Evolutionary conservation across 2,888 invertebrate genomes (phyloP).

Genomic region (Ichneumoninae sp.): DNA sequence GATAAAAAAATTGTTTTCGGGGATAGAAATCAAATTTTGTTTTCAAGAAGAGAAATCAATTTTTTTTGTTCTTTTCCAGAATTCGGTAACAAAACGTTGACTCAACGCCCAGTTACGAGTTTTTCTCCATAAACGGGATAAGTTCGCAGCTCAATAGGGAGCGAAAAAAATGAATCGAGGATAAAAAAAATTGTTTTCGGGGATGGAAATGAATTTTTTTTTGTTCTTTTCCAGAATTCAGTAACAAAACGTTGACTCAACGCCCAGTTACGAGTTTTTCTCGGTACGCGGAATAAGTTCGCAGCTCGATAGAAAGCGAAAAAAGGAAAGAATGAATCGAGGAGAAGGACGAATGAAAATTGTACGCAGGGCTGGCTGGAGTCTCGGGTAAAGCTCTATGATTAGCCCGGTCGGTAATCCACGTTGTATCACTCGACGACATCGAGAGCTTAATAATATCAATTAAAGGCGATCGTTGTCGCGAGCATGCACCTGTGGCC

Average conservation of each 20-base stretch:
- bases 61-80: no score
- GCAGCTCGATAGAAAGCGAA: not conserved
- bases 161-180: no score
- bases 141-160: no score
- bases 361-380: slow-evolving; percentile 13
- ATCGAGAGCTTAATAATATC: slow-evolving; percentile 64
- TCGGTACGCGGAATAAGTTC: slow-evolving; percentile 23
- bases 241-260: not conserved
- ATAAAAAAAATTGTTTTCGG: no score
- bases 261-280: not conserved
- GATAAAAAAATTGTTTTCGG: no score
- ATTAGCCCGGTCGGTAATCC: slow-evolving; percentile 34
- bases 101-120: no score
- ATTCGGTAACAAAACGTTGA: no score
- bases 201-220: no score
- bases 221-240: no score
- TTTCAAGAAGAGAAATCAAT: no score
- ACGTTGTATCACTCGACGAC: slow-evolving; percentile 54
- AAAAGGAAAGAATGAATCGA: slow-evolving; percentile 18
- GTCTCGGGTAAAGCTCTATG: slow-evolving; percentile 35
- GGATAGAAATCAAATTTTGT: no score
- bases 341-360: slow-evolving; percentile 52
- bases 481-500: slow-evolving; percentile 41
- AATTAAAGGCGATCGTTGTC: slow-evolving; percentile 62
- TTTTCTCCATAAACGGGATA: no score